A percentile compares a stretch with the other conserved stretches of the same genome.
Evolutionary conservation across 2,113 vertebrate genomes (phyloP).

Genomic region (Arizona elegans): DNA sequence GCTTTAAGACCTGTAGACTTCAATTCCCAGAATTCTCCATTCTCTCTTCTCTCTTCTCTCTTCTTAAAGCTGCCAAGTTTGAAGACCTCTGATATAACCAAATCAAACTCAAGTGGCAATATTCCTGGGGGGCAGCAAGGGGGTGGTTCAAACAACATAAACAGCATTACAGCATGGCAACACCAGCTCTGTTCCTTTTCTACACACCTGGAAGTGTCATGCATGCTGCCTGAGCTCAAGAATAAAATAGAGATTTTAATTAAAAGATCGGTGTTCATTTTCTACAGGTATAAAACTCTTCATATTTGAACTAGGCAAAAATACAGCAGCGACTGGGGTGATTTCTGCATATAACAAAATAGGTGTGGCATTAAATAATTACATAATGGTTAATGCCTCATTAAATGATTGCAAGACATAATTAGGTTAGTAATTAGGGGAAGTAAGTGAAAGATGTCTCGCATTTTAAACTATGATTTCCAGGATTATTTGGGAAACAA

Average conservation of each 20-base stretch:
- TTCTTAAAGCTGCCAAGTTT: no score
- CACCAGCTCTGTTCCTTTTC: not conserved
- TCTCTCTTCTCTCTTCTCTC: no score
- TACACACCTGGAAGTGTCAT: not conserved
- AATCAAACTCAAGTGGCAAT: not conserved
- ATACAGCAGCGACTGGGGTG: not conserved
- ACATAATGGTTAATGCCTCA: not conserved
- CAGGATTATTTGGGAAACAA: not conserved
- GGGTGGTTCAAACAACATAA: not conserved
- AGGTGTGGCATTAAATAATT: not conserved
- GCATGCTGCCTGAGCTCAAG: not conserved
- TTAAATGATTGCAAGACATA: not conserved
- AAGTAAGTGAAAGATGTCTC: not conserved
- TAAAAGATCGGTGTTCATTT: not conserved
- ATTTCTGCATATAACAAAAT: not conserved
- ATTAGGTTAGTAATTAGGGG: not conserved
- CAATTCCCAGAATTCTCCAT: no score
- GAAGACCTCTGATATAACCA: not conserved
- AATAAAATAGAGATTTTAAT: slow-evolving; percentile 12
- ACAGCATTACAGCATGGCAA: not conserved
- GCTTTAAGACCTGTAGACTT: no score
- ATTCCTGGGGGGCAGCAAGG: not conserved
- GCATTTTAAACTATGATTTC: not conserved
- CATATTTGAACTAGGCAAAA: slow-evolving; percentile 5
- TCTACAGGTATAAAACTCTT: not conserved